phyloP scores from a whole-genome alignment of 2,888 invertebrate genomes.

The Torymus aiolomorphi region DNA sequence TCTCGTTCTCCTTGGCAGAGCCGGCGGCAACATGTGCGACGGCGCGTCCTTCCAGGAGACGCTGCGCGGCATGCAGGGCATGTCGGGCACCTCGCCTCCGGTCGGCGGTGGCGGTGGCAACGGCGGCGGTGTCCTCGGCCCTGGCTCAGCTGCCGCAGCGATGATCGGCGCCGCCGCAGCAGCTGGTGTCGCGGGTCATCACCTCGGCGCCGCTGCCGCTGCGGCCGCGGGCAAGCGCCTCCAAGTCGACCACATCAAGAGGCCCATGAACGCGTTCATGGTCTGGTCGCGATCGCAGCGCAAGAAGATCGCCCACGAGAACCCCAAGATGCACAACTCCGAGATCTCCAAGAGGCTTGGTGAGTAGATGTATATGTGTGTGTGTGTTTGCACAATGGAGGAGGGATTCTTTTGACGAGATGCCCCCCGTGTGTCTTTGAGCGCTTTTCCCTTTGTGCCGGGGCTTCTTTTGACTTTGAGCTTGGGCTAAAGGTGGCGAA shows the following conservation, averaged over 20 bases:
- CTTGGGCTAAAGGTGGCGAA: too few species aligned
- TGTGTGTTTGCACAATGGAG: not conserved
- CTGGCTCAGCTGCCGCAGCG: constrained; percentile 58
- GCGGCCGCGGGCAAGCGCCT: constrained; percentile 78
- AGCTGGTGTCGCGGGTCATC: constrained; percentile 65
- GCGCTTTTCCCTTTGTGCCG: too few species aligned
- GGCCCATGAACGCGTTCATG: constrained; percentile 99
- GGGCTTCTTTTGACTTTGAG: too few species aligned
- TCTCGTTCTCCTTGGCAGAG: constrained; percentile 76
- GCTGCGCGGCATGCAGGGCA: constrained; percentile 80
- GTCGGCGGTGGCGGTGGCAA: constrained; percentile 78
- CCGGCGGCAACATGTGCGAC: constrained; percentile 86
- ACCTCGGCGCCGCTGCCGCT: constrained; percentile 76
- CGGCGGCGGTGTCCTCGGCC: too few species aligned
- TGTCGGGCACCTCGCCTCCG: constrained; percentile 77
- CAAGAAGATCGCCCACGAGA: constrained; percentile 96
- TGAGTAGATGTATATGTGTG: constrained; percentile 75
- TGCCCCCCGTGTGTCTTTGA: too few species aligned
- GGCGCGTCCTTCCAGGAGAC: constrained; percentile 81
- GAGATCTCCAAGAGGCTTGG: constrained; percentile 96
- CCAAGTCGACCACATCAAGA: constrained; percentile 92
- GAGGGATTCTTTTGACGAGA: too few species aligned
- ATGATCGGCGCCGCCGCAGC: constrained; percentile 72
- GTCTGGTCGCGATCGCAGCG: constrained; percentile 96
- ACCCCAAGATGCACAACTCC: constrained; percentile 99